These are phyloP conservation scores for Brenthis hecate DNA, from an alignment of 2,888 invertebrate species.

Conservation along the genomic window DNA sequence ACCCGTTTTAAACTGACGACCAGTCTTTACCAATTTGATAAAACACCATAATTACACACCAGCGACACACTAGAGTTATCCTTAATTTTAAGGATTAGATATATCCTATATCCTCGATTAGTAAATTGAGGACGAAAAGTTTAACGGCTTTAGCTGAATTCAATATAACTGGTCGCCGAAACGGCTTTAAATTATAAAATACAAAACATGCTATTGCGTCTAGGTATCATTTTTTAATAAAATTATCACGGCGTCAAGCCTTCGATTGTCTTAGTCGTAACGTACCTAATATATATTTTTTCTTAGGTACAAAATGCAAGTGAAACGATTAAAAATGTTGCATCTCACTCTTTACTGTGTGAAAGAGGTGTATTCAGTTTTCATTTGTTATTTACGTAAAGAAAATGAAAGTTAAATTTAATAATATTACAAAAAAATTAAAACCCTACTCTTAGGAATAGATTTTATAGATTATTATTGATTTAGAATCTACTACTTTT, in stretches of 20 bases:
- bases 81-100: constrained; percentile 9
- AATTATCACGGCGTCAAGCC: constrained; percentile 17
- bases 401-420: neutral
- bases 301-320: constrained; percentile 40
- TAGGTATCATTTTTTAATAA: constrained; percentile 32
- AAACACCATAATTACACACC: constrained; percentile 6
- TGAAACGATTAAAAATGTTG: constrained; percentile 23
- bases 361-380: constrained; percentile 24
- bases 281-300: constrained; percentile 29
- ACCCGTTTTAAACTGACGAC: constrained; percentile 5
- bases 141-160: no score
- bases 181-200: constrained; percentile 22
- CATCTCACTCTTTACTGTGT: constrained; percentile 27
- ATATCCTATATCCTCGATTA: constrained; percentile 1
- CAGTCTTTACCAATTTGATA: neutral
- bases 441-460: no score
- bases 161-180: constrained; percentile 9
- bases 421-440: no score
- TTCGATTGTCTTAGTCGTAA: constrained; percentile 26
- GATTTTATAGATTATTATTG: no score
- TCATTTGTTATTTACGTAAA: neutral
- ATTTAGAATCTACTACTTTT: no score
- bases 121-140: constrained; percentile 5
- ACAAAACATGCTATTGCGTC: constrained; percentile 32
- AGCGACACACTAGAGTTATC: constrained; percentile 20